phyloP scores from a whole-genome alignment of 2,888 invertebrate species.

The Agrochola macilenta region DNA sequence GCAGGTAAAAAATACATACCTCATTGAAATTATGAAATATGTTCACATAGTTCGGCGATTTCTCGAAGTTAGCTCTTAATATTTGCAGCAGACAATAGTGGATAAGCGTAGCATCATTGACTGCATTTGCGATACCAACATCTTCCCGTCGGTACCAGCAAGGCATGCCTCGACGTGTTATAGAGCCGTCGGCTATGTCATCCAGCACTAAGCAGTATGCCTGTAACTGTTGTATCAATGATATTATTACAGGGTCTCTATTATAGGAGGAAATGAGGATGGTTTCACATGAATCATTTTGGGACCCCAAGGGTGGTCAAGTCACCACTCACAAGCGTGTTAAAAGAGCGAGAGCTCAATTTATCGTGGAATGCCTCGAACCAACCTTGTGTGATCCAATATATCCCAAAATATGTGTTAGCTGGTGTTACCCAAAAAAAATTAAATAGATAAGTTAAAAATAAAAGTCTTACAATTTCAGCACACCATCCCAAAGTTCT shows the following conservation, averaged over 20 bases:
- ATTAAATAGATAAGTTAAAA: no score
- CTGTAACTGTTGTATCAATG: conserved; percentile 92
- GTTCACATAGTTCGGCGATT: conserved; percentile 92
- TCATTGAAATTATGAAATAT: conserved; percentile 95
- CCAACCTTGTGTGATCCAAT: no score
- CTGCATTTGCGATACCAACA: conserved; percentile 92
- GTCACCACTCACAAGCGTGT: background rate
- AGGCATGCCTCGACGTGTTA: conserved; percentile 94
- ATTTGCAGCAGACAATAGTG: conserved; percentile 93
- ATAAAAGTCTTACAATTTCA: conserved; percentile 93
- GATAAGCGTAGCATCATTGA: conserved; percentile 95
- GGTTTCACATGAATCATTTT: background rate
- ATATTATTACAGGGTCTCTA: background rate
- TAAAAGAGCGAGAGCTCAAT: background rate
- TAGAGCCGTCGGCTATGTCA: conserved; percentile 97
- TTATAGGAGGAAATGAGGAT: no score
- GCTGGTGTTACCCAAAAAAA: background rate
- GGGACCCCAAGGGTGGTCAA: background rate
- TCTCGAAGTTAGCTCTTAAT: conserved; percentile 93
- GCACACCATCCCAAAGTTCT: conserved; percentile 97
- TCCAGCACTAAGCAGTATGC: conserved; percentile 95
- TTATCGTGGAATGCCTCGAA: background rate
- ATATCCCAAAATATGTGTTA: background rate
- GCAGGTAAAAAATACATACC: conserved; percentile 59
- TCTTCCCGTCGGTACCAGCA: conserved; percentile 96